phyloP scores from a whole-genome alignment of 1,140 invertebrate species.

The Papilio glaucus region DNA sequence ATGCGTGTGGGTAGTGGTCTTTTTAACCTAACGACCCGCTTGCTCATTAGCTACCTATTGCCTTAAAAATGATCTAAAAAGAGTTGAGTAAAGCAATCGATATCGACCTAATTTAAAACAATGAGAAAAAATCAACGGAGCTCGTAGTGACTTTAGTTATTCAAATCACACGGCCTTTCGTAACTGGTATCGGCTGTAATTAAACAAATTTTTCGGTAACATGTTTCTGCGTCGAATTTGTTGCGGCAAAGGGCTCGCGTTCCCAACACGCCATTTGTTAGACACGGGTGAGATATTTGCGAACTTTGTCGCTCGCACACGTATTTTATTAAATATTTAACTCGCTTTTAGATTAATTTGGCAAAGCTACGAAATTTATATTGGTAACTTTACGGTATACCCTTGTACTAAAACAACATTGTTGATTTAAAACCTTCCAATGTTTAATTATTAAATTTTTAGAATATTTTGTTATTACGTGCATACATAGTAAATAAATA shows the following conservation, averaged over 20 bases:
- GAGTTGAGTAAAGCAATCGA: not conserved
- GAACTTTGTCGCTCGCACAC: slow-evolving; percentile 24
- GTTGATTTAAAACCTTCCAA: not conserved
- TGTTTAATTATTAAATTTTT: not conserved
- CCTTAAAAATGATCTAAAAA: not conserved
- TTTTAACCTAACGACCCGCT: no score
- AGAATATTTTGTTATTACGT: no score
- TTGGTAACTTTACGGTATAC: not conserved
- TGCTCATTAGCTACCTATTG: no score
- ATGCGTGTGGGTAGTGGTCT: no score
- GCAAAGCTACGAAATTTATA: not conserved
- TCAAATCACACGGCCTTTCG: not conserved
- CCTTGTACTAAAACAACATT: not conserved
- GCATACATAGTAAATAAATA: no score
- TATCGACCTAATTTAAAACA: not conserved
- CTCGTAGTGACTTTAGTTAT: slow-evolving; percentile 7
- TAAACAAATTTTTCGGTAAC: slow-evolving; percentile 29
- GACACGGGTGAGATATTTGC: slow-evolving; percentile 29
- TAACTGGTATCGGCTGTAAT: slow-evolving; percentile 17
- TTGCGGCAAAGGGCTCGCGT: slow-evolving; percentile 24
- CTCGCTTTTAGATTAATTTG: slow-evolving; percentile 21
- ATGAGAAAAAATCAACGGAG: not conserved
- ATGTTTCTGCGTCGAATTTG: slow-evolving; percentile 16
- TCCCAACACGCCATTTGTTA: slow-evolving; percentile 21
- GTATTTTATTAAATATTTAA: slow-evolving; percentile 34